phyloP scores from a whole-genome alignment of 2,113 vertebrate species.

The Platysternon megacephalum region DNA sequence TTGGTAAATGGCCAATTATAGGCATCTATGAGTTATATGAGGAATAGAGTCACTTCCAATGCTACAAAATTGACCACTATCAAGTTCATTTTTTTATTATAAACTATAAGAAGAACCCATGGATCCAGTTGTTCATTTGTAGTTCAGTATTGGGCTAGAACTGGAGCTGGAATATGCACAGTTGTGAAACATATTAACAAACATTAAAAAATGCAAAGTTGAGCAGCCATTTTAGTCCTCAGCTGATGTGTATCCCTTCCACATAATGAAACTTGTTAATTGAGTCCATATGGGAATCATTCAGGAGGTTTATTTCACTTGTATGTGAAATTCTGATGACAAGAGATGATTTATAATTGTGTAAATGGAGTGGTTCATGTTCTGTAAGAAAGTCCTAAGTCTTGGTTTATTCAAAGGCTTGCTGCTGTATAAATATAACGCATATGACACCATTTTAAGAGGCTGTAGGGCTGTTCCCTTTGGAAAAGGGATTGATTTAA shows the following conservation, averaged over 20 bases:
- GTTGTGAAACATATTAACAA: constrained; percentile 27
- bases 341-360: constrained; percentile 34
- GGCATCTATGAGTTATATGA: not conserved
- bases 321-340: constrained; percentile 37
- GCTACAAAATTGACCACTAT: not conserved
- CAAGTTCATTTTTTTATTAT: constrained; percentile 65
- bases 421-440: constrained; percentile 62
- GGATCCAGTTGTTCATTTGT: constrained; percentile 65
- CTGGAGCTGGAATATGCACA: constrained; percentile 35
- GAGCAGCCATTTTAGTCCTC: constrained; percentile 22
- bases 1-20: not conserved
- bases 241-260: constrained; percentile 20
- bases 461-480: not conserved
- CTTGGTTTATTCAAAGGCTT: constrained; percentile 33
- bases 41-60: constrained; percentile 36
- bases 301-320: constrained; percentile 27
- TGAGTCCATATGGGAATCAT: constrained; percentile 60
- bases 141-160: constrained; percentile 62
- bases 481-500: not conserved
- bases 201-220: not conserved
- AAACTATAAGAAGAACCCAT: constrained; percentile 43
- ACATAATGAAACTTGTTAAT: constrained; percentile 16
- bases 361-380: constrained; percentile 16
- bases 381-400: constrained; percentile 51
- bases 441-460: constrained; percentile 2